Evolutionary conservation across 2,113 vertebrate genomes (phyloP), one percentile per base, ranked within the genome.

Genomic region (Eira barbara): DNA sequence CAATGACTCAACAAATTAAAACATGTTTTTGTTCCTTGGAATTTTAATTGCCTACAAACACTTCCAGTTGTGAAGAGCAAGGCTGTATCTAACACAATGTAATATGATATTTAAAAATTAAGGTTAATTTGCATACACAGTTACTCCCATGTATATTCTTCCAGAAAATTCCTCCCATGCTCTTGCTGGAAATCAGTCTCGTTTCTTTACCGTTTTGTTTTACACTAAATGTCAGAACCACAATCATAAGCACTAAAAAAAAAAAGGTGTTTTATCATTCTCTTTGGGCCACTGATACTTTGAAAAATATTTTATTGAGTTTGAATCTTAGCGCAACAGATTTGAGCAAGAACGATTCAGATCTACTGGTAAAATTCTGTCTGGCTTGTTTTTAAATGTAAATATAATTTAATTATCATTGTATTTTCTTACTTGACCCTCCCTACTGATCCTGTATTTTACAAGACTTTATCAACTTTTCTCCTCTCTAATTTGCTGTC

Each of bases 1-100:
- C 65, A 93, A 20, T 97, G 97, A 94, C 76, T 96, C 93, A 97
- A 97, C 90, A 96, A 93, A 97, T 95, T 95, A 92, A 86, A 57
- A 67, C 61, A 92, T 93, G 55, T 63, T 93, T 95, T 88, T 86
- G 93, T 94, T 88, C 25, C 63, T 91, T 95, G 61, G 65, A 88
- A 94, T 92, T 96, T 94, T 95, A 95, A 86, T 92, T 86, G 47
- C 79, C 80, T 95, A 42, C 29, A 63, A 73, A 79, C 79, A 79
- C 55, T 96, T 94, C 34, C 71, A 92, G 47, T 89, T 92, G 42
- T 91, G 61, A 94, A 85, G 65, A 96, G 39, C 79, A 91, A 61
- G 73, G 6, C 18, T 96, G 34, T 84, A 18, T 78, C 52, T 73
- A 90, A 91, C 6, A 61, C 39, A 65, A 86, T 83, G 31, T 45